Conservation (phyloP, 2,888 invertebrate genomes). For the Heliconius ismenius region DNA sequence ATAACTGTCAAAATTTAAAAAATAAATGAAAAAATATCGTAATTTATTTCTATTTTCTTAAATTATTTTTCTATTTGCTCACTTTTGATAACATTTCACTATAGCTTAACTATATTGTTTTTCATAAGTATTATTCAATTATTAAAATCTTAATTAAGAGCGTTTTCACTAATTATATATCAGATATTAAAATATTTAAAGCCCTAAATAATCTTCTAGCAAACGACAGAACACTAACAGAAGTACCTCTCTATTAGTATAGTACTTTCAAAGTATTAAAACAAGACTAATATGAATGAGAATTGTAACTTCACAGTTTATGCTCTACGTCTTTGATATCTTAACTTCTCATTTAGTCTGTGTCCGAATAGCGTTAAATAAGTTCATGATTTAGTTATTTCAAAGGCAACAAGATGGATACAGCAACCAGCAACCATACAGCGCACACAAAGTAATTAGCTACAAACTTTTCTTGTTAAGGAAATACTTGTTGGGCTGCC, state of each 20-base stretch:
- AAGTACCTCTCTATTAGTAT: background rate
- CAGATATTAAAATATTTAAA: background rate
- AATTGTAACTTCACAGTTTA: slow-evolving; percentile 7
- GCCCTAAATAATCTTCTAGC: background rate
- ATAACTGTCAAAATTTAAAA: too few species aligned
- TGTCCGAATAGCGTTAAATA: slow-evolving; percentile 16
- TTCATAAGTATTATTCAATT: too few species aligned
- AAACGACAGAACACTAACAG: background rate
- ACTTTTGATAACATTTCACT: too few species aligned
- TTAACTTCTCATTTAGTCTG: slow-evolving; percentile 8
- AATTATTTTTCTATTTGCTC: too few species aligned
- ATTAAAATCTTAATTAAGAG: too few species aligned
- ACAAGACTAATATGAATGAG: background rate
- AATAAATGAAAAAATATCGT: too few species aligned
- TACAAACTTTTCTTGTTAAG: slow-evolving; percentile 31
- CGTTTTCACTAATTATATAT: background rate
- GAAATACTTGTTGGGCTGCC: slow-evolving; percentile 24
- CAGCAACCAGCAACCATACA: slow-evolving; percentile 13
- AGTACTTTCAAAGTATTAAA: background rate
- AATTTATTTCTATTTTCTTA: too few species aligned
- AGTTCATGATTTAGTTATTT: slow-evolving; percentile 29
- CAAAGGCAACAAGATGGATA: slow-evolving; percentile 28
- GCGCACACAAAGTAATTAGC: slow-evolving; percentile 32
- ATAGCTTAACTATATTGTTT: too few species aligned
- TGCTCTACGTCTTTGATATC: slow-evolving; percentile 8